Conservation (phyloP, 2,888 invertebrate species). For the Podabrus alpinus region DNA sequence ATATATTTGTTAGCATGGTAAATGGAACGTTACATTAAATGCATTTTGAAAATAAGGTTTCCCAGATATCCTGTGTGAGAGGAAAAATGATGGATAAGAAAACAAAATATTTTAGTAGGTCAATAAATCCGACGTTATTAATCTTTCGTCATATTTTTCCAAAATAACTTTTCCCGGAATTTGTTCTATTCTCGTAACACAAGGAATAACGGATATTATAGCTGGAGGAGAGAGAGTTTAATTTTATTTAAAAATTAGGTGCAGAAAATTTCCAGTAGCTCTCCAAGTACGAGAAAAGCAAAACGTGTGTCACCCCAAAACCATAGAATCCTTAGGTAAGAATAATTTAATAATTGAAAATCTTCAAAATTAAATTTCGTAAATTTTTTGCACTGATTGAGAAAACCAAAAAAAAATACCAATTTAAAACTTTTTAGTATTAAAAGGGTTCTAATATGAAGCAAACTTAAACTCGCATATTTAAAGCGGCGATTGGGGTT, state of each 20-base stretch:
- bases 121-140: not conserved
- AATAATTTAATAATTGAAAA: not conserved
- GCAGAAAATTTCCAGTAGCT: not conserved
- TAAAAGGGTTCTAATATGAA: not conserved
- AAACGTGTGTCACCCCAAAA: not conserved
- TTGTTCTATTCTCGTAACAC: not conserved
- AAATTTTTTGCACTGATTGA: not conserved
- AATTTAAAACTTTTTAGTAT: not conserved
- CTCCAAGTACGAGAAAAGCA: not conserved
- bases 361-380: not conserved
- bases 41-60: not conserved
- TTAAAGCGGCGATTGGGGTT: not conserved
- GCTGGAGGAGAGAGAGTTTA: not conserved
- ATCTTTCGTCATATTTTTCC: not conserved
- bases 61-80: not conserved
- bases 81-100: not conserved
- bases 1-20: not conserved
- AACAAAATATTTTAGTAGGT: not conserved
- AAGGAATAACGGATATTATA: not conserved
- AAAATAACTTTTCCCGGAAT: not conserved
- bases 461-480: not conserved
- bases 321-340: not conserved
- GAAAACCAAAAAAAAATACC: not conserved
- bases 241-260: not conserved
- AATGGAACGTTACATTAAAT: not conserved